Conservation (phyloP, 2,113 vertebrate species). For the Lipophrys pholis region DNA sequence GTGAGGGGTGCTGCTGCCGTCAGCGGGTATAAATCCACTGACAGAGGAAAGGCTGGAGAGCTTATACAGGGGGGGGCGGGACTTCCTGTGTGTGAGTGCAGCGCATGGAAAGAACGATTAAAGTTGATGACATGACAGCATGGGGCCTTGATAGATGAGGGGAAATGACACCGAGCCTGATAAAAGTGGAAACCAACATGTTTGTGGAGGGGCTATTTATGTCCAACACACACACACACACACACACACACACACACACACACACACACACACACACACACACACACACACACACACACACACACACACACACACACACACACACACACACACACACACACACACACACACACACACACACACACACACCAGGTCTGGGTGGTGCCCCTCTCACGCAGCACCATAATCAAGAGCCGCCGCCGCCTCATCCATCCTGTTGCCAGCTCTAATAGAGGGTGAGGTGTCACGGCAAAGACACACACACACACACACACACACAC, state of each 20-base stretch:
- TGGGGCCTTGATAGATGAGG: conserved; percentile 54
- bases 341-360: conserved; percentile 20
- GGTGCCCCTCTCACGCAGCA: conserved; percentile 49
- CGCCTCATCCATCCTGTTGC: conserved; percentile 50
- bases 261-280: background rate
- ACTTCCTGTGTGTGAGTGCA: conserved; percentile 43
- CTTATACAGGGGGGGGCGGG: conserved; percentile 46
- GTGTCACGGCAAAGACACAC: conserved; percentile 49
- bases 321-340: conserved; percentile 22
- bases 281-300: conserved; percentile 7
- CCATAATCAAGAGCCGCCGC: conserved; percentile 68
- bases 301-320: conserved; percentile 19
- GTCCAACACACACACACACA: conserved; percentile 27
- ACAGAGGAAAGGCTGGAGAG: conserved; percentile 59
- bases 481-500: conserved; percentile 20
- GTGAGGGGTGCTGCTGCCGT: conserved; percentile 3
- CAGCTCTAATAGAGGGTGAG: conserved; percentile 56
- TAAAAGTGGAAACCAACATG: conserved; percentile 57
- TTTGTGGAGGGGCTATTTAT: conserved; percentile 65
- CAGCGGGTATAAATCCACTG: conserved; percentile 17
- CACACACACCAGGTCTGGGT: conserved; percentile 48
- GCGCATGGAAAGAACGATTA: conserved; percentile 62
- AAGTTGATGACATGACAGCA: conserved; percentile 58
- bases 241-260: conserved; percentile 24
- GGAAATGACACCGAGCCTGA: conserved; percentile 37